Base-by-base conservation (phyloP, 2,797 vertebrate species). In the Meriones psammophilus region DNA sequence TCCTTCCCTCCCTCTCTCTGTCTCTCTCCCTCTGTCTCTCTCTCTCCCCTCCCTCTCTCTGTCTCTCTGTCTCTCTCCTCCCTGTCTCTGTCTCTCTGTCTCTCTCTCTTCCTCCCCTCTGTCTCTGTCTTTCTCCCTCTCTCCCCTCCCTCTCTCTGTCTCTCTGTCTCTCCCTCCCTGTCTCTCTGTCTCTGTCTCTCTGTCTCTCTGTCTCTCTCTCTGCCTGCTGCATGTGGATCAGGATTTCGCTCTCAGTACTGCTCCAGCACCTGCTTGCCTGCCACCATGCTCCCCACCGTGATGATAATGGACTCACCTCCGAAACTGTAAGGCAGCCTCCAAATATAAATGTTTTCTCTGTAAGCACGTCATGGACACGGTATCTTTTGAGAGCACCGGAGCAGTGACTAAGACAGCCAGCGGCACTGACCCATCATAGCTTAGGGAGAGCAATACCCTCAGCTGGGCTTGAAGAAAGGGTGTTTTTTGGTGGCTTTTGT, bases 111-210 rank as follows among this genome's bases (percentile, higher is more conserved):
- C 5, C 42, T 42, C 42, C n/a, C n/a, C 1, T 28, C 39, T 76
- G 0, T 18, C 28, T 30, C 1, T 50, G 26, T 33, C 0, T 14
- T n/a, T n/a, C n/a, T n/a, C n/a, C n/a, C n/a, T n/a, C n/a, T n/a
- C n/a, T n/a, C n/a, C n/a, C n/a, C n/a, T n/a, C 24, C 8, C 2
- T 28, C 42, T 7, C 6, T 50, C 28, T 50, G 0, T 50, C 46
- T 77, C 13, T n/a, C n/a, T n/a, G n/a, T n/a, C n/a, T n/a, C n/a
- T n/a, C n/a, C n/a, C n/a, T n/a, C n/a, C n/a, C n/a, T n/a, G n/a
- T n/a, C 60, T 24, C 60, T 24, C 60, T 24, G 20, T 24, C 30
- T 33, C 30, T 33, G 20, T 13, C 9, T 24, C 10, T 24, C 42
- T 42, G 5, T 42, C 42, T 42, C 5, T 42, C 42, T 42, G 5